A percentile compares a stretch with the other conserved stretches of the same genome.
phyloP scores from a whole-genome alignment of 2,888 invertebrate genomes.

The Euzetes globulus region DNA sequence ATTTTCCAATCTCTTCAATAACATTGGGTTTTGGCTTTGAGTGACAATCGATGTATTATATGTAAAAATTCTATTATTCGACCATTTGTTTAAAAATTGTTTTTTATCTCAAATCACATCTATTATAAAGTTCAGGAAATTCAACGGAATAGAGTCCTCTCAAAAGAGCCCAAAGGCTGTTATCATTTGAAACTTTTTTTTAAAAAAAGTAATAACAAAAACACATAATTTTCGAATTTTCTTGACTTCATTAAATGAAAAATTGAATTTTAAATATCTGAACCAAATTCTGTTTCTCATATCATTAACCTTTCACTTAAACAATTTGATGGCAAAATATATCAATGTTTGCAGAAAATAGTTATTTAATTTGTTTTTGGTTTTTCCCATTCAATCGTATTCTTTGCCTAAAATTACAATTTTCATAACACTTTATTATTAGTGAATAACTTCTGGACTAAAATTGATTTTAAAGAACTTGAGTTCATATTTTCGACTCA shows the following conservation, averaged over 20 bases:
- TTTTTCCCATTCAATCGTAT: too few relatives aligned
- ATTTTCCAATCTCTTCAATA: not conserved
- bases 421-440: too few relatives aligned
- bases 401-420: too few relatives aligned
- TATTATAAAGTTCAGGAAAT: too few relatives aligned
- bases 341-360: not conserved
- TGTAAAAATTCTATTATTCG: not conserved
- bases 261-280: not conserved
- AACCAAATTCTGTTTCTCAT: not conserved
- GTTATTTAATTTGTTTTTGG: too few relatives aligned
- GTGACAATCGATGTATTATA: not conserved
- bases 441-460: not conserved
- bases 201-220: not conserved
- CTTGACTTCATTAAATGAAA: not conserved
- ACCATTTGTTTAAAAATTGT: not conserved
- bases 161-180: not conserved
- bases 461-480: not conserved
- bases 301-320: constrained; percentile 6
- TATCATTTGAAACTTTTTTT: not conserved
- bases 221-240: not conserved
- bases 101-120: not conserved
- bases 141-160: too few relatives aligned
- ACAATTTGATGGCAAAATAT: not conserved
- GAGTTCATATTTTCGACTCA: too few relatives aligned
- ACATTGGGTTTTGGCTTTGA: not conserved